These are phyloP conservation scores for Erpornis zantholeuca DNA, from an alignment of 2,113 vertebrate species.

Conservation along the genomic window DNA sequence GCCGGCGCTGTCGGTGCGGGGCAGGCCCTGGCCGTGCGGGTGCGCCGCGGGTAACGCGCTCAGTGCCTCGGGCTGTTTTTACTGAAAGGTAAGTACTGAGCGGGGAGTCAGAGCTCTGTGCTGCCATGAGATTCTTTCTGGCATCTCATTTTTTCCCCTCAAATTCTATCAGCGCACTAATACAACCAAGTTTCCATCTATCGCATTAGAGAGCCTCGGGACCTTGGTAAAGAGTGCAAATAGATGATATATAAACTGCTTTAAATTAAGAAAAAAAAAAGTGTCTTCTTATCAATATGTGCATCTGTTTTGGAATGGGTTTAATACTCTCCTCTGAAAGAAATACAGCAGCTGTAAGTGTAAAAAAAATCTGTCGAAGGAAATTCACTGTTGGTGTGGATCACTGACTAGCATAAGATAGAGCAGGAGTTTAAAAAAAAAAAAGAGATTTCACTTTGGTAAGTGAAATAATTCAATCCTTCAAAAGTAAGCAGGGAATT, in stretches of 20 bases:
- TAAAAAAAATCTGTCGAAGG: not conserved
- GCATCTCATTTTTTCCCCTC: not conserved
- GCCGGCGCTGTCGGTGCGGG: too few relatives aligned
- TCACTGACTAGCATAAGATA: not conserved
- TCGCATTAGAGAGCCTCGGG: not conserved
- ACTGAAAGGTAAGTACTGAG: not conserved
- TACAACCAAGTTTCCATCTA: not conserved
- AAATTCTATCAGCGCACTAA: not conserved
- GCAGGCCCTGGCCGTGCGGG: accelerated
- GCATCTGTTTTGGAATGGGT: not conserved
- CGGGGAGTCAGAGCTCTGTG: too few relatives aligned
- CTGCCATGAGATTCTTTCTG: accelerated
- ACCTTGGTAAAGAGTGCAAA: not conserved
- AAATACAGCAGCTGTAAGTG: not conserved
- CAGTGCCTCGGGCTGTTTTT: accelerated
- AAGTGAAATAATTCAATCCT: not conserved
- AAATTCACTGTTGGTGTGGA: not conserved
- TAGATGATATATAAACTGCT: not conserved
- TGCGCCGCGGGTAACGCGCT: accelerated
- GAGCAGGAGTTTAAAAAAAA: not conserved
- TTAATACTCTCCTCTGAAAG: not conserved
- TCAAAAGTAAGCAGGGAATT: not conserved
- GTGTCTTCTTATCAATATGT: not conserved
- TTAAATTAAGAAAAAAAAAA: not conserved
- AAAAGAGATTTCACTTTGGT: not conserved